A percentile compares a stretch with the other conserved stretches of the same genome.
Evolutionary conservation across 2,113 vertebrate species (phyloP).

Genomic region (Numenius arquata): DNA sequence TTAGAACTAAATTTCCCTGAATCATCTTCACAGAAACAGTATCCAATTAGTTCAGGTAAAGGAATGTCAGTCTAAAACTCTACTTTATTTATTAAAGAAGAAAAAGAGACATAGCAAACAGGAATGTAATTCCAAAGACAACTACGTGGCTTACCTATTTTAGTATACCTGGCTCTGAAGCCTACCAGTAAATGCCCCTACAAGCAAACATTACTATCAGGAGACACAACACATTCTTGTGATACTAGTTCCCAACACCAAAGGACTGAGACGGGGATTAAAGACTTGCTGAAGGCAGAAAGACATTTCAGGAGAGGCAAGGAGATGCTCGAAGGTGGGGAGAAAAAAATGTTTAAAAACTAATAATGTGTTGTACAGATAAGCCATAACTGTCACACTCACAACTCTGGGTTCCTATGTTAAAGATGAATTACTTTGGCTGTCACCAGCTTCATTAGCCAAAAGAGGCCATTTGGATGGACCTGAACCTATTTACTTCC

Average conservation of each 20-base stretch:
- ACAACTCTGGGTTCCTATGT: neutral
- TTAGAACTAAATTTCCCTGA: slow-evolving; percentile 33
- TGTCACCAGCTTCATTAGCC: slow-evolving; percentile 40
- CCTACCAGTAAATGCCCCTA: slow-evolving; percentile 1
- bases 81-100: neutral
- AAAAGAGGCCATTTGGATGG: slow-evolving; percentile 4
- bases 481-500: neutral
- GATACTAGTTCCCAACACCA: neutral
- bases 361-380: neutral
- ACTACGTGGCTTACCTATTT: neutral
- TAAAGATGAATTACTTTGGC: neutral
- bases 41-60: neutral
- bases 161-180: neutral
- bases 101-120: neutral
- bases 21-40: slow-evolving; percentile 26
- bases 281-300: neutral
- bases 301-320: neutral
- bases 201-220: neutral
- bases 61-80: neutral
- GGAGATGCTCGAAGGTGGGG: neutral
- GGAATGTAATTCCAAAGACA: slow-evolving; percentile 11
- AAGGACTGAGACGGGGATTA: neutral
- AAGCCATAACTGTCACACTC: neutral
- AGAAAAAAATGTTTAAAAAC: neutral
- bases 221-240: neutral